Conservation (phyloP, 2,797 vertebrate genomes). For the Petrocephalus sullivani region DNA sequence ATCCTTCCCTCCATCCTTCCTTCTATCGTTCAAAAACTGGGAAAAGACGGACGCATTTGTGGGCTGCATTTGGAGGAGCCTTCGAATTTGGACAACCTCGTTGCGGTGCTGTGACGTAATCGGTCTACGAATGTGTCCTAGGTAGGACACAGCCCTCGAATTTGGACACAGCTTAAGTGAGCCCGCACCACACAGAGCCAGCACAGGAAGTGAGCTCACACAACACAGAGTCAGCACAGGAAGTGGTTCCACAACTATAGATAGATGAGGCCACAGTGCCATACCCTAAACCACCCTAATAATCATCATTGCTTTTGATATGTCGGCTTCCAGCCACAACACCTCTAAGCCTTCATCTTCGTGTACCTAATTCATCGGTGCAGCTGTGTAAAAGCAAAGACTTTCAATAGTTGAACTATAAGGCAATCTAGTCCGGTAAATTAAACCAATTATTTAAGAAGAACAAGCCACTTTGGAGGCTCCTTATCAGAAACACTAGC, state of each 20-base stretch:
- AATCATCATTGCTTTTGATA: neutral
- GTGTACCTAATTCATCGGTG: neutral
- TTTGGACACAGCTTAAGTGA: too few relatives aligned
- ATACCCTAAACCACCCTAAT: neutral
- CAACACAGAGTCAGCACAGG: neutral
- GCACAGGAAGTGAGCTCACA: neutral
- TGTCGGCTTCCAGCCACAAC: neutral
- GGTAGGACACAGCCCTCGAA: too few relatives aligned
- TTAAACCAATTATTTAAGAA: constrained; percentile 7
- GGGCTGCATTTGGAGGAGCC: too few relatives aligned
- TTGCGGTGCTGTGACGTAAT: too few relatives aligned
- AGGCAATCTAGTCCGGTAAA: neutral
- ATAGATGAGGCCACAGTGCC: neutral
- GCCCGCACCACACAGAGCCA: neutral
- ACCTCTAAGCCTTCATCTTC: neutral
- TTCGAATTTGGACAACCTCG: too few relatives aligned
- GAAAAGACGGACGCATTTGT: too few relatives aligned
- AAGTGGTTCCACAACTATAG: neutral
- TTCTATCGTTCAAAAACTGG: too few relatives aligned
- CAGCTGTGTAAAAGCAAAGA: neutral
- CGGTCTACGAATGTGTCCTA: too few relatives aligned
- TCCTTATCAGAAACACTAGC: neutral
- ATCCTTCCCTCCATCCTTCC: too few relatives aligned
- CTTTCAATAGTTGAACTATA: neutral
- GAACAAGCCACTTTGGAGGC: neutral